Evolutionary conservation across 2,797 vertebrate species (phyloP), one percentile per base, ranked within the genome.

Genomic region (Linurgus olivaceus): DNA sequence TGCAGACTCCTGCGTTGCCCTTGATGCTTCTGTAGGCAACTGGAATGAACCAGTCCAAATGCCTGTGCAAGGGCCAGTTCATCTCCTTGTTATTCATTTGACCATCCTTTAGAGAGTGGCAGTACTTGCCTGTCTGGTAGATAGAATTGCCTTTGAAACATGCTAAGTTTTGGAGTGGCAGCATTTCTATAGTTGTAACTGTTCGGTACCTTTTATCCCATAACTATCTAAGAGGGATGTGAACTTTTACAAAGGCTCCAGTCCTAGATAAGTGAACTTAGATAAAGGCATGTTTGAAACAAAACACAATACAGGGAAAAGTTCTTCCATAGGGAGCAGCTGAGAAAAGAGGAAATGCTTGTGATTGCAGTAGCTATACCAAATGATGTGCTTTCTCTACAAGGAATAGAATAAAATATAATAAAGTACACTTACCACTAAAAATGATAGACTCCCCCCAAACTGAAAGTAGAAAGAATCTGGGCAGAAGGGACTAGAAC

Each of bases 71-170:
- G 62, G 45, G 24, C 37, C 44, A 50, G 8, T 33, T 67, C 74
- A 82, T 28, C 16, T 80, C 42, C 52, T 75, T 8, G 6, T 45
- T 51, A 48, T 18, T 73, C 3, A 28, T 8, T 19, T 23, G 10
- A 19, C 6, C 21, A 7, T 23, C 29, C 50, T 92, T 54, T 51
- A 62, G 42, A 40, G 24, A 58, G 35, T 6, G 4, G 21, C 11
- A 47, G 11, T 42, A 66, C 9, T 58, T 63, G 45, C 29, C 44
- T 78, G 15, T 63, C 62, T 63, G 21, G 44, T 19, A 66, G 35
- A 31, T 1, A 57, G 8, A 5, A 42, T 9, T 13, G 13, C 12
- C 2, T 10, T 40, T 47, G 24, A 45, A 37, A 50, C 1, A 1
- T 37, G 48, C 3, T 66, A 35, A 48, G 10, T 19, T 63, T 81